Evolutionary conservation across 1,140 invertebrate genomes (phyloP).

Genomic region (Plectrocnemia conspersa): DNA sequence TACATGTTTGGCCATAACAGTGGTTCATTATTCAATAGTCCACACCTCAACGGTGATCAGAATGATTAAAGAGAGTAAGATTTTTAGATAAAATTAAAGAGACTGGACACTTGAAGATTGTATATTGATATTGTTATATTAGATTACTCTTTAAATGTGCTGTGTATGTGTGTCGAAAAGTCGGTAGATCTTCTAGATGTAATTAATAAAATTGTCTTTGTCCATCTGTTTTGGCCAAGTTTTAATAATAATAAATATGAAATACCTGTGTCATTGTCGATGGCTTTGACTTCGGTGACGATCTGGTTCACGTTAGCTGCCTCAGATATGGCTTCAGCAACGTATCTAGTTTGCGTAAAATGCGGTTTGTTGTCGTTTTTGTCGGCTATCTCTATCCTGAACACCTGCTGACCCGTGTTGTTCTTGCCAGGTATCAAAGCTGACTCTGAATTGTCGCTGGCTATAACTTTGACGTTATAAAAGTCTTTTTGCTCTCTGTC

Average conservation of each 20-base stretch:
- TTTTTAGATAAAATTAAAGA: no score
- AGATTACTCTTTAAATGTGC: neutral
- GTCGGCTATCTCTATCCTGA: conserved; percentile 83
- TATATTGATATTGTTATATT: no score
- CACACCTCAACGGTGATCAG: no score
- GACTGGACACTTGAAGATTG: no score
- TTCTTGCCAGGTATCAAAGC: conserved; percentile 64
- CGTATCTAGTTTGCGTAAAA: conserved; percentile 69
- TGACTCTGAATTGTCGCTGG: conserved; percentile 79
- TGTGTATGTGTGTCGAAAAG: conserved; percentile 1
- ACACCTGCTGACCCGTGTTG: conserved; percentile 69
- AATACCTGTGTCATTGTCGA: conserved; percentile 68
- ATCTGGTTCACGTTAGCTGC: conserved; percentile 72
- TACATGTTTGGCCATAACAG: no score
- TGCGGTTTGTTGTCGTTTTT: conserved; percentile 84
- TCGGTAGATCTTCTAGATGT: conserved; percentile 1
- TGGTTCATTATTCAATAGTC: no score
- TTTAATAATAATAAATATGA: conserved; percentile 4
- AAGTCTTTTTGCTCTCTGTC: conserved; percentile 74
- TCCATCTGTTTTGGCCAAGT: no score
- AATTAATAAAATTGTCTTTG: conserved; percentile 13
- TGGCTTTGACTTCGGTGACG: conserved; percentile 77
- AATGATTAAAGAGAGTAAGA: no score
- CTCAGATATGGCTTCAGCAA: conserved; percentile 73
- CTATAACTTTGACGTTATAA: conserved; percentile 80